A percentile compares a stretch with the other conserved stretches of the same genome.
These are phyloP conservation scores for Diarsia brunnea DNA, from an alignment of 2,888 invertebrate genomes.

Conservation along the genomic window DNA sequence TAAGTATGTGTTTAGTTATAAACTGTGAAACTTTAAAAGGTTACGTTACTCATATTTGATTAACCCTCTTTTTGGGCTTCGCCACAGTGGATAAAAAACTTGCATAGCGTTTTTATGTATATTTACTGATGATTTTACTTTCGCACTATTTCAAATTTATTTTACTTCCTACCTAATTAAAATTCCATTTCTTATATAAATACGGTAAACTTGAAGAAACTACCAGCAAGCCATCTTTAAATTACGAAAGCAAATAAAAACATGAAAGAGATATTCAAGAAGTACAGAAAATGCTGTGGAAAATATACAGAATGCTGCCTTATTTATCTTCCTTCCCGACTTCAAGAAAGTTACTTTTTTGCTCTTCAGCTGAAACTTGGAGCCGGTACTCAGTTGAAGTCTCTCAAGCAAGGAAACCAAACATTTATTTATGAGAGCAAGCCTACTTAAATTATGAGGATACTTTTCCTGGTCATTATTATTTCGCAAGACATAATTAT, in stretches of 20 bases:
- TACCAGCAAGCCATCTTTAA: neutral
- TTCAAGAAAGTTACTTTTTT: conserved; percentile 10
- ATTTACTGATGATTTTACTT: neutral
- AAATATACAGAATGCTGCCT: neutral
- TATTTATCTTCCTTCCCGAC: conserved; percentile 19
- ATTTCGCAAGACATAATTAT: neutral
- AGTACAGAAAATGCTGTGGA: conserved; percentile 8
- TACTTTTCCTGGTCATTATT: neutral
- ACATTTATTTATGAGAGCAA: conserved; percentile 13
- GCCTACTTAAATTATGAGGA: neutral
- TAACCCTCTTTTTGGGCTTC: no score
- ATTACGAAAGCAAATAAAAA: conserved; percentile 14
- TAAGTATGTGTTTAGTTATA: no score
- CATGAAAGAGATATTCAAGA: conserved; percentile 4
- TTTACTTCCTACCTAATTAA: neutral
- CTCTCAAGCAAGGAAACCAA: conserved; percentile 25
- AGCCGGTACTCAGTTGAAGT: conserved; percentile 22
- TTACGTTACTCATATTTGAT: no score
- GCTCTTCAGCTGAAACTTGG: conserved; percentile 15
- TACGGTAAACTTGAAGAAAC: neutral
- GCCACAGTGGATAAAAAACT: no score
- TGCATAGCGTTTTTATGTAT: neutral
- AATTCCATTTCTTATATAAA: neutral
- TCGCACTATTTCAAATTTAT: neutral
- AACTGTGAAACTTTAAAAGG: no score